Conservation (phyloP, 2,888 invertebrate species). For the Iselma pallidipennis region DNA sequence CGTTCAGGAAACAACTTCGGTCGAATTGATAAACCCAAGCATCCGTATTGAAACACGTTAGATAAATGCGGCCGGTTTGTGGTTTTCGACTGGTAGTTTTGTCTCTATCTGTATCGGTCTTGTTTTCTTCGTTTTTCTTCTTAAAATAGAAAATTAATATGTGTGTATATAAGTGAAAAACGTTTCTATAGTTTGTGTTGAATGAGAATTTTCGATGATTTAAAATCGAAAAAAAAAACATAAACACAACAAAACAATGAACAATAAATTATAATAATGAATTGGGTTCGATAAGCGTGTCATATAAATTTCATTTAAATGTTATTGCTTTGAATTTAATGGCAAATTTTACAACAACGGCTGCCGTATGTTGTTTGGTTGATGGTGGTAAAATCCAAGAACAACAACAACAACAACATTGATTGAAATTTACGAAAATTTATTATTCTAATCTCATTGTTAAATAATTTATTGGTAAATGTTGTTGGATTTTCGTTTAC, state of each 20-base stretch:
- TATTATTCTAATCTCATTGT: background rate
- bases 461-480: background rate
- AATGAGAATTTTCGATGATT: background rate
- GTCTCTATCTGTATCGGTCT: background rate
- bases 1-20: conserved; percentile 47
- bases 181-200: background rate
- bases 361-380: background rate
- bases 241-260: conserved; percentile 27
- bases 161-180: background rate
- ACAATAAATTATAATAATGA: conserved; percentile 41
- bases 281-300: conserved; percentile 35
- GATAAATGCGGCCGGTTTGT: conserved; percentile 12
- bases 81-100: background rate
- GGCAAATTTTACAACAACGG: conserved; percentile 28
- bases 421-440: background rate
- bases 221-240: background rate
- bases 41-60: conserved; percentile 46
- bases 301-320: conserved; percentile 39
- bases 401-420: background rate
- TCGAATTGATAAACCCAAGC: conserved; percentile 45
- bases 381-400: background rate
- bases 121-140: no score
- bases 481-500: background rate
- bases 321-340: conserved; percentile 41
- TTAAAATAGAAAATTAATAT: background rate